Percentiles rank a stretch among this genome's conserved stretches.
Conservation (phyloP, 92 coral and sea anemone genomes). For the Parazoanthus atlanticus region DNA sequence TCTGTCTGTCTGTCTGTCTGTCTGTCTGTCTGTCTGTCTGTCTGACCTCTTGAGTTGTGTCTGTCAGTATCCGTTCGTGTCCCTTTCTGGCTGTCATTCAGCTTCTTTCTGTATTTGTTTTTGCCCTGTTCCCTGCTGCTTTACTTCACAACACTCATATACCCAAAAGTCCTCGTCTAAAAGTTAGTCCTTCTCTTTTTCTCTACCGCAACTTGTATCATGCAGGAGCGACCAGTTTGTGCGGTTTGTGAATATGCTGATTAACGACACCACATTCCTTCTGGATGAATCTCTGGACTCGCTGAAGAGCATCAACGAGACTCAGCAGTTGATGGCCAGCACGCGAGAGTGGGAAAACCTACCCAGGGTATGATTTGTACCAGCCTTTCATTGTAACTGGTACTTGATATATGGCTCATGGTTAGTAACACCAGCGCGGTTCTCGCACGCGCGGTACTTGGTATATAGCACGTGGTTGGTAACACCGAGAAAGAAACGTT, state of each 20-base stretch:
- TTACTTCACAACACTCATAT: no score
- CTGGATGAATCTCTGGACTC: conserved; percentile 95
- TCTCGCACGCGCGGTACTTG: neutral
- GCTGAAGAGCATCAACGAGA: conserved; percentile 93
- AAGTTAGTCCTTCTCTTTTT: conserved; percentile 51
- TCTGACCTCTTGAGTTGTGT: conserved; percentile 49
- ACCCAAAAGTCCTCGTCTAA: no score
- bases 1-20: neutral
- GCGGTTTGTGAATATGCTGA: conserved; percentile 95
- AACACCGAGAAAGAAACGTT: no score
- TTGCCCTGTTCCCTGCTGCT: no score
- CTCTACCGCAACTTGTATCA: neutral
- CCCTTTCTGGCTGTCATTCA: no score
- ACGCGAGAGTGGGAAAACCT: conserved; percentile 87
- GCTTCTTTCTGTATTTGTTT: no score
- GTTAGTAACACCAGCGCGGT: neutral
- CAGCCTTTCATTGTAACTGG: neutral
- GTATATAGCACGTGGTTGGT: neutral
- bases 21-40: conserved; percentile 79
- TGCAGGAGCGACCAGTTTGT: conserved; percentile 87
- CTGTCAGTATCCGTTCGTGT: no score
- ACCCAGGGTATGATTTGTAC: conserved; percentile 69
- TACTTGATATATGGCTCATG: neutral
- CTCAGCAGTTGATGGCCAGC: conserved; percentile 94
- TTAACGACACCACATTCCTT: conserved; percentile 90